Evolutionary conservation across 1,140 invertebrate species (phyloP).

Genomic region (Gonioctena quinquepunctata): DNA sequence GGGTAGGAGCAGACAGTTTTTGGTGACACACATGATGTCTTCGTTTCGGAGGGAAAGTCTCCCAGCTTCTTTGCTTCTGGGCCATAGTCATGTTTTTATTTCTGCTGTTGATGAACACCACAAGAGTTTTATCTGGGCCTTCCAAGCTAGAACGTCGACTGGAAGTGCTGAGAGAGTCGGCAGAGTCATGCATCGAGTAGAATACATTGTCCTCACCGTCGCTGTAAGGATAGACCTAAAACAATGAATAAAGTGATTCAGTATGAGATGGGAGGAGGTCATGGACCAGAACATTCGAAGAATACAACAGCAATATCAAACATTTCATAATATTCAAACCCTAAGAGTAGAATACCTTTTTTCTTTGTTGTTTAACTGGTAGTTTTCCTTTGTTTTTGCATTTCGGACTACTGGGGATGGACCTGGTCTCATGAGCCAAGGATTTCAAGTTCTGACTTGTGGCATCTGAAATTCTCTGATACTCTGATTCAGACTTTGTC

Average conservation of each 20-base stretch:
- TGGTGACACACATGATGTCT: conserved; percentile 45
- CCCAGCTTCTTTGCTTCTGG: conserved; percentile 69
- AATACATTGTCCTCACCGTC: conserved; percentile 67
- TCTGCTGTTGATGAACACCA: conserved; percentile 54
- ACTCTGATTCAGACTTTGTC: conserved; percentile 60
- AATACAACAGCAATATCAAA: not conserved
- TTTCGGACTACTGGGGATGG: conserved; percentile 49
- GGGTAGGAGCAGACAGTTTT: conserved; percentile 43
- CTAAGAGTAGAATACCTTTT: conserved; percentile 27
- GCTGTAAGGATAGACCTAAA: conserved; percentile 63
- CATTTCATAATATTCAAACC: not conserved
- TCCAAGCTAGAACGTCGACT: conserved; percentile 58
- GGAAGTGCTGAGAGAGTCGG: conserved; percentile 50
- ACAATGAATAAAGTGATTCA: too few relatives aligned
- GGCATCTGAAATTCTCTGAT: conserved; percentile 66
- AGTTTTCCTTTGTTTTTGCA: conserved; percentile 52
- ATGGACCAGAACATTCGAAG: too few relatives aligned
- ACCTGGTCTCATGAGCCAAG: conserved; percentile 54
- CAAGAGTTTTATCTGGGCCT: conserved; percentile 53
- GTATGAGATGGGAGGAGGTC: too few relatives aligned
- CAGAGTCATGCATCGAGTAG: conserved; percentile 55
- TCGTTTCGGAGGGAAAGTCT: conserved; percentile 66
- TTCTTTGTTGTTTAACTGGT: conserved; percentile 29
- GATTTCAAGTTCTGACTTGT: conserved; percentile 62
- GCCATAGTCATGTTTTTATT: conserved; percentile 58